phyloP scores from a whole-genome alignment of 2,888 invertebrate genomes.

The Diaperis boleti region DNA sequence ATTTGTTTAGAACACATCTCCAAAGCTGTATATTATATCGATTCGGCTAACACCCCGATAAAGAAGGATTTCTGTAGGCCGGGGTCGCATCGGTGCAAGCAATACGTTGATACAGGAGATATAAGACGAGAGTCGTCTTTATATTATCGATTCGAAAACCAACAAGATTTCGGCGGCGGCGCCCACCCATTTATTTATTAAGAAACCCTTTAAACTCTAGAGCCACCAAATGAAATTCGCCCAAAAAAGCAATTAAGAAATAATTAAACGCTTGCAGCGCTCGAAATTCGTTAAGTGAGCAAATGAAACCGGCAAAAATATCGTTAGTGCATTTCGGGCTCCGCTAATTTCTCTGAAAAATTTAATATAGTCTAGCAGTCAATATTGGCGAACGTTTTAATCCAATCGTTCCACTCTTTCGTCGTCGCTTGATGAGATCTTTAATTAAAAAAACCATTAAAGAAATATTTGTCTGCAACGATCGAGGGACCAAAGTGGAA shows the following conservation, averaged over 20 bases:
- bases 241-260: too few species aligned
- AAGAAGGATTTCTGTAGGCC: conserved; percentile 8
- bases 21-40: conserved; percentile 23
- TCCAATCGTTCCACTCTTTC: not conserved
- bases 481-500: conserved; percentile 12
- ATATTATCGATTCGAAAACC: too few species aligned
- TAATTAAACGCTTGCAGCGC: too few species aligned
- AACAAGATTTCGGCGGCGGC: too few species aligned
- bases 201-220: too few species aligned
- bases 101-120: not conserved
- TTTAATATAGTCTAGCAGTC: conserved; percentile 12
- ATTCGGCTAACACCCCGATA: conserved; percentile 22
- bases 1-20: conserved; percentile 22
- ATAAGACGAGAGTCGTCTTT: not conserved
- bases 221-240: too few species aligned
- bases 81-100: not conserved
- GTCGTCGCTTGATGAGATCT: not conserved
- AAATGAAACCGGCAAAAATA: too few species aligned
- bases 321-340: not conserved
- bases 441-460: conserved; percentile 30
- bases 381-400: conserved; percentile 9
- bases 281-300: too few species aligned
- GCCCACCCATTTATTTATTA: too few species aligned
- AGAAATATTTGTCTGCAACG: conserved; percentile 24
- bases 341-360: conserved; percentile 1